These are phyloP conservation scores for Eretmocerus hayati DNA, from an alignment of 2,888 invertebrate species.

Conservation along the genomic window DNA sequence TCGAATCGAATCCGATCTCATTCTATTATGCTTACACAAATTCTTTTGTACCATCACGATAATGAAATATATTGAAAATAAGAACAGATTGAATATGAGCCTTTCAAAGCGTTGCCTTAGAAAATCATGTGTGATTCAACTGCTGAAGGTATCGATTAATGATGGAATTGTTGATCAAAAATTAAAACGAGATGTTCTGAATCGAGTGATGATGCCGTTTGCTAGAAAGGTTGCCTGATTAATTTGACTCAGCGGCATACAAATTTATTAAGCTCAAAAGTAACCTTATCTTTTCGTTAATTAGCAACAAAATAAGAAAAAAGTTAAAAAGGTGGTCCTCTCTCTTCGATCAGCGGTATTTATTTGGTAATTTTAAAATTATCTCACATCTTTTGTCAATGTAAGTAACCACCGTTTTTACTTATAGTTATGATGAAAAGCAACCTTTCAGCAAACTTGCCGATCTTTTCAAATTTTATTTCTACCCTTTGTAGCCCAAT, in stretches of 20 bases:
- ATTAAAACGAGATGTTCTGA: slow-evolving; percentile 29
- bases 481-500: slow-evolving; percentile 21
- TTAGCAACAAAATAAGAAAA: slow-evolving; percentile 13
- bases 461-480: slow-evolving; percentile 20
- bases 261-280: slow-evolving; percentile 22
- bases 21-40: too few species aligned
- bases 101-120: too few species aligned
- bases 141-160: slow-evolving; percentile 34
- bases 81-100: too few species aligned
- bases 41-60: too few species aligned
- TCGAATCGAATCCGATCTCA: too few species aligned
- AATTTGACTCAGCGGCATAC: slow-evolving; percentile 20
- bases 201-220: slow-evolving; percentile 23
- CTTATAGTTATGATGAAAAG: slow-evolving; percentile 11
- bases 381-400: too few species aligned
- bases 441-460: slow-evolving; percentile 24
- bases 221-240: slow-evolving; percentile 24
- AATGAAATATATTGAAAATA: too few species aligned
- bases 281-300: slow-evolving; percentile 20
- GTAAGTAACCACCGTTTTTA: slow-evolving; percentile 12
- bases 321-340: slow-evolving; percentile 17
- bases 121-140: slow-evolving; percentile 6
- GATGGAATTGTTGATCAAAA: slow-evolving; percentile 37
- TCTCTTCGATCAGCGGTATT: not conserved
- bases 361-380: too few species aligned